These are phyloP conservation scores for Drosophila bunnanda DNA, from an alignment of 2,888 invertebrate genomes.

Conservation along the genomic window DNA sequence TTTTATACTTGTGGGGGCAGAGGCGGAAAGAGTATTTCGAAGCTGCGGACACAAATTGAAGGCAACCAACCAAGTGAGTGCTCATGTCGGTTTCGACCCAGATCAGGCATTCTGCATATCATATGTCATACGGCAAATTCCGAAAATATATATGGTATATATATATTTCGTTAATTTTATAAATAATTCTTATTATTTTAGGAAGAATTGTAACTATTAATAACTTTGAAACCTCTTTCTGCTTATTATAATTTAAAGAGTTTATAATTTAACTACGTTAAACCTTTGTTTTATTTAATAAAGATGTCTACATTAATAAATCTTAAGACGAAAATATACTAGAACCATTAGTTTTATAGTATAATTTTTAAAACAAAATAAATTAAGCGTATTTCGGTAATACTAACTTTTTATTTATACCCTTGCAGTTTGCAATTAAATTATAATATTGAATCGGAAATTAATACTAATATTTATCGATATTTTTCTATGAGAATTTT, in stretches of 20 bases:
- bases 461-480: too few relatives aligned
- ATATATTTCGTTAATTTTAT: background rate
- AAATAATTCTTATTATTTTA: background rate
- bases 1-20: slow-evolving; percentile 30
- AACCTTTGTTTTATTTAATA: background rate
- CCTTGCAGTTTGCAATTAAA: too few relatives aligned
- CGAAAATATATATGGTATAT: background rate
- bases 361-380: too few relatives aligned
- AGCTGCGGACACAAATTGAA: slow-evolving; percentile 10
- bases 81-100: slow-evolving; percentile 3
- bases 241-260: background rate
- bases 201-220: too few relatives aligned
- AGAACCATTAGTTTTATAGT: too few relatives aligned
- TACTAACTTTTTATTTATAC: too few relatives aligned
- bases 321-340: background rate
- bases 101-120: background rate
- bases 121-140: background rate
- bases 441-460: too few relatives aligned
- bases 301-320: background rate
- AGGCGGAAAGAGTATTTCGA: background rate
- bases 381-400: too few relatives aligned
- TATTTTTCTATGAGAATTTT: too few relatives aligned
- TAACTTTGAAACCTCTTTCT: background rate
- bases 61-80: slow-evolving; percentile 7
- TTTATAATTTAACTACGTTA: background rate